phyloP scores from a whole-genome alignment of 2,888 invertebrate genomes.

The Eilema griseolum region DNA sequence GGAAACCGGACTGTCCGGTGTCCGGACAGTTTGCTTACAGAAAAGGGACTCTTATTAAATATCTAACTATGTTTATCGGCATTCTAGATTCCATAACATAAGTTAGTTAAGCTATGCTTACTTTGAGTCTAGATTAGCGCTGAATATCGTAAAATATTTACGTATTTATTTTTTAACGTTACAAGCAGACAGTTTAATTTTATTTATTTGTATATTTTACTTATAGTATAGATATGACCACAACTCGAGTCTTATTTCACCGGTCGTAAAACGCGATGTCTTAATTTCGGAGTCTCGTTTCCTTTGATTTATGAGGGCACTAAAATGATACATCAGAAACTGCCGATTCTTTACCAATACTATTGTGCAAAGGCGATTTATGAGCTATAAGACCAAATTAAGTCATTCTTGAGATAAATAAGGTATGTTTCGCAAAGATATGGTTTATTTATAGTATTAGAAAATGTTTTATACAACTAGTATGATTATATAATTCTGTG shows the following conservation, averaged over 20 bases:
- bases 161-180: too few relatives aligned
- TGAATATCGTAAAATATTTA: too few relatives aligned
- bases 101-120: too few relatives aligned
- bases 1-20: too few relatives aligned
- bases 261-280: constrained; percentile 40
- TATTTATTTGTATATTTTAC: too few relatives aligned
- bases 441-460: neutral
- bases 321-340: constrained; percentile 41
- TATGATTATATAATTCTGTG: neutral
- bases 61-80: too few relatives aligned
- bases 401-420: constrained; percentile 21
- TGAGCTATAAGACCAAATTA: constrained; percentile 34
- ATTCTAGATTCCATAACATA: too few relatives aligned
- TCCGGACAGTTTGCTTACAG: too few relatives aligned
- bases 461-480: constrained; percentile 8
- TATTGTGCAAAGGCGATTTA: constrained; percentile 42
- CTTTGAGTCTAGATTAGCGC: too few relatives aligned
- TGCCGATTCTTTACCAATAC: constrained; percentile 40
- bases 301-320: constrained; percentile 55
- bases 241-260: constrained; percentile 30
- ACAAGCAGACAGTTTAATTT: constrained; percentile 18
- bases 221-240: constrained; percentile 28
- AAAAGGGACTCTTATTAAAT: too few relatives aligned
- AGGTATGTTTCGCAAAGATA: constrained; percentile 13
- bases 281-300: constrained; percentile 55